Percentiles rank a stretch among this genome's conserved stretches.
Evolutionary conservation across 2,113 vertebrate genomes (phyloP).

Genomic region (Embiotoca jacksoni): DNA sequence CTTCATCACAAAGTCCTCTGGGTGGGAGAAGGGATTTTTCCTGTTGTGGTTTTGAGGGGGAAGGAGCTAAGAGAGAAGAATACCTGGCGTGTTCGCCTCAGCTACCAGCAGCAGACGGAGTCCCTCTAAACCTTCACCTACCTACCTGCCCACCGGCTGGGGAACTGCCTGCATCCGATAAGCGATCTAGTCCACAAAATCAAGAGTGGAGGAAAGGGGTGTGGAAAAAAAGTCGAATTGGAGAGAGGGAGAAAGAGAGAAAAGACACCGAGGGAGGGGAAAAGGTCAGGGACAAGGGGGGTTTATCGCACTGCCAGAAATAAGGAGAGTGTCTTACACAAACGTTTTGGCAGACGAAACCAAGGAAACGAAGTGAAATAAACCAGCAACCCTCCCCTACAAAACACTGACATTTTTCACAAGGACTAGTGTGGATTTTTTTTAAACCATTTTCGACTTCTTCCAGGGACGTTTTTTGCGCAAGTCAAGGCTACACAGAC

Average conservation of each 20-base stretch:
- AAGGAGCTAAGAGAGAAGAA: conserved; percentile 51
- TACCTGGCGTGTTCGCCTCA: conserved; percentile 70
- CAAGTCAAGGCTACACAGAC: conserved; percentile 15
- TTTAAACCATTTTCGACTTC: conserved; percentile 19
- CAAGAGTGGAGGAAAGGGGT: conserved; percentile 74
- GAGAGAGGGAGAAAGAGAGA: conserved; percentile 70
- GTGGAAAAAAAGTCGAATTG: conserved; percentile 67
- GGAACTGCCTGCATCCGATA: conserved; percentile 82
- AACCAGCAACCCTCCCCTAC: conserved; percentile 31
- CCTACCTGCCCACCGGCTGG: conserved; percentile 53
- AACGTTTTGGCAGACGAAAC: conserved; percentile 69
- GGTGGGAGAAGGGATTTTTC: conserved; percentile 6
- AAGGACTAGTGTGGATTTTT: conserved; percentile 55
- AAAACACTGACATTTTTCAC: conserved; percentile 5
- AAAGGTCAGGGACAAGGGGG: conserved; percentile 75
- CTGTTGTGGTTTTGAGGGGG: conserved; percentile 49
- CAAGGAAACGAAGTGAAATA: conserved; percentile 65
- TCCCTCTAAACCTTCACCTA: conserved; percentile 64
- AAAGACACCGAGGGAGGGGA: conserved; percentile 75
- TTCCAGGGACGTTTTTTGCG: neutral
- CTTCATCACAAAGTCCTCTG: conserved; percentile 29
- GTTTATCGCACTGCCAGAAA: conserved; percentile 72
- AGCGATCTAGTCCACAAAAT: conserved; percentile 75
- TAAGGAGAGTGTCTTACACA: conserved; percentile 72
- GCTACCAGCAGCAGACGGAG: conserved; percentile 78